Conservation (phyloP, 2,797 vertebrate genomes). For the Rhincodon typus region DNA sequence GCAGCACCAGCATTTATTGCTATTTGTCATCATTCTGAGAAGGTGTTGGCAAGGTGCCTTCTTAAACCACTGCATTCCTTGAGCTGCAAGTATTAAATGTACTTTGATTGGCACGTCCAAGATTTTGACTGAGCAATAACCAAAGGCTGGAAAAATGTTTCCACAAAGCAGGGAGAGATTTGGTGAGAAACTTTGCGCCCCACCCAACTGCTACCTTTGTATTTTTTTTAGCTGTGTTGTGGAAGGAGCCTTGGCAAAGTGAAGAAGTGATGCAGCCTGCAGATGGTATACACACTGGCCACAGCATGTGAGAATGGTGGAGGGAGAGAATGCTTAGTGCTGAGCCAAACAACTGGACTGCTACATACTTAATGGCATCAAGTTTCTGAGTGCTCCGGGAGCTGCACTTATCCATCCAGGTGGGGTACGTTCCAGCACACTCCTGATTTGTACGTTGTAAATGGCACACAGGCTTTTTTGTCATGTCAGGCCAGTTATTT, state of each 20-base stretch:
- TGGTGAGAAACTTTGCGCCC: background rate
- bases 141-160: background rate
- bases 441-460: no score
- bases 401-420: no score
- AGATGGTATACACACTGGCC: background rate
- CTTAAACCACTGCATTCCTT: background rate
- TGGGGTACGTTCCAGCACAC: no score
- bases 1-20: background rate
- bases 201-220: background rate
- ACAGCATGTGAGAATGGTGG: background rate
- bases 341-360: no score
- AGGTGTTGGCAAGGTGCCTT: background rate
- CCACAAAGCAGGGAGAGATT: background rate
- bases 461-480: no score
- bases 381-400: no score
- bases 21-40: background rate
- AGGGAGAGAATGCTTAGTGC: background rate
- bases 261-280: background rate
- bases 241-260: background rate
- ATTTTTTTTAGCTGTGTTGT: background rate
- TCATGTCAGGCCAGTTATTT: no score
- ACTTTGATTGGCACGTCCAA: background rate
- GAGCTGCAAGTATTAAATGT: background rate
- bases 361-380: no score
- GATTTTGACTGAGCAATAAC: background rate